Base-by-base conservation (phyloP, 2,888 invertebrate species). In the Pachymerium ferrugineum region DNA sequence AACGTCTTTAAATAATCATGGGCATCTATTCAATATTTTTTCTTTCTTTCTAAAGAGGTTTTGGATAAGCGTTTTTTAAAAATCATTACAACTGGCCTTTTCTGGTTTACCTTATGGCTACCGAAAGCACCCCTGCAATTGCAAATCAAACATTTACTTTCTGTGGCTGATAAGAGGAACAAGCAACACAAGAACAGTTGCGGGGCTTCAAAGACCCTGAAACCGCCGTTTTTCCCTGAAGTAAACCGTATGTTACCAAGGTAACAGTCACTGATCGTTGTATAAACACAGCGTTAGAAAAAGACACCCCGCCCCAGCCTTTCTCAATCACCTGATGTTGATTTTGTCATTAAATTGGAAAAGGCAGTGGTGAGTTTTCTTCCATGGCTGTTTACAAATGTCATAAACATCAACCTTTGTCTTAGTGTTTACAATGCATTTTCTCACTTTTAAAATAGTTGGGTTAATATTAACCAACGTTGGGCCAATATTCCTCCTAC, bases 321-420 rank as follows among this genome's bases (percentile, higher is more conserved):
- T 47, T 19, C 47, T 47, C 47, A 47, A 47, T 47, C 47, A 47
- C 47, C 47, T 47, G n/a, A 16, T 47, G 16, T 47, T 47, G 47
- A 47, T 22, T 47, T 47, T 22, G 47, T 22, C 47, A 47, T 47
- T 47, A 47, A 47, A 47, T 47, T 47, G 47, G 19, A 47, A 47
- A 47, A 47, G 22, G 47, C 47, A 47, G 19, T n/a, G n/a, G n/a
- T 47, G 47, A 47, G 47, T 47, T 47, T 47, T 47, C 47, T 47
- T 47, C 47, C 22, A 42, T 42, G 42, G 19, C 42, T 19, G 42
- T 42, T 42, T 19, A 42, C 47, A 47, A 47, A 47, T 47, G 47
- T 19, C 19, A 47, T 47, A 47, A 47, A 47, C 8, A 47, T 47
- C 47, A 8, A 19, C 47, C 19, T 47, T 47, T 47, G 19, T 47